phyloP scores from a whole-genome alignment of 2,888 invertebrate species.

The Trypoxylon attenuatum region DNA sequence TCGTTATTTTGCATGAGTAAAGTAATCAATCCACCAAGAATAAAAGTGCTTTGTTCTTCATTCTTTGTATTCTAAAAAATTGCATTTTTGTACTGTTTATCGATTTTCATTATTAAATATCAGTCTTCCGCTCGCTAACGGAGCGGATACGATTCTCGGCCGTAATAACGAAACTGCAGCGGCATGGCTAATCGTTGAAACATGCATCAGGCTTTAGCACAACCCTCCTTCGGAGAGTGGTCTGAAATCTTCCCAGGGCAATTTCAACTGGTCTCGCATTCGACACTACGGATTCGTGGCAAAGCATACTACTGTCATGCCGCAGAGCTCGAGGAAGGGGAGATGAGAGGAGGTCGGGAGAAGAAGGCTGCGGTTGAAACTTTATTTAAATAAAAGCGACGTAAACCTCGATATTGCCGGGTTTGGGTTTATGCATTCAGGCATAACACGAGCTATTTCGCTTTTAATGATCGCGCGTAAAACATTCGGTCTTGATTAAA shows the following conservation, averaged over 20 bases:
- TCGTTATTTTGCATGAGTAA: no score
- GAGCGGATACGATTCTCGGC: no score
- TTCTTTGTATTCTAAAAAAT: no score
- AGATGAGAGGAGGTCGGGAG: not conserved
- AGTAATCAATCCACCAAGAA: no score
- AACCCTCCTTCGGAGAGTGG: not conserved
- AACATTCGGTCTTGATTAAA: conserved; percentile 73
- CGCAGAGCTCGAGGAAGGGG: no score
- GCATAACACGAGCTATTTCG: conserved; percentile 71
- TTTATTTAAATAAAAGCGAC: conserved; percentile 73
- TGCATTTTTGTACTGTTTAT: no score
- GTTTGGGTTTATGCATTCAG: conserved; percentile 72
- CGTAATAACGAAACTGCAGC: not conserved
- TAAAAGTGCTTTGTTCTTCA: no score
- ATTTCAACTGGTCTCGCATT: not conserved
- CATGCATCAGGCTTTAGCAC: not conserved
- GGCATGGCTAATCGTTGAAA: not conserved
- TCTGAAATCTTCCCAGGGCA: not conserved
- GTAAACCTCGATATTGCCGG: conserved; percentile 72
- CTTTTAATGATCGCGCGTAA: conserved; percentile 72
- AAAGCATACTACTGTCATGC: conserved; percentile 6
- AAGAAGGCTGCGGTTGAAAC: conserved; percentile 36
- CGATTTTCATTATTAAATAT: no score
- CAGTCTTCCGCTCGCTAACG: no score
- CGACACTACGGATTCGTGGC: conserved; percentile 10